Conservation (phyloP, 2,113 vertebrate species). For the Pardalotus punctatus region DNA sequence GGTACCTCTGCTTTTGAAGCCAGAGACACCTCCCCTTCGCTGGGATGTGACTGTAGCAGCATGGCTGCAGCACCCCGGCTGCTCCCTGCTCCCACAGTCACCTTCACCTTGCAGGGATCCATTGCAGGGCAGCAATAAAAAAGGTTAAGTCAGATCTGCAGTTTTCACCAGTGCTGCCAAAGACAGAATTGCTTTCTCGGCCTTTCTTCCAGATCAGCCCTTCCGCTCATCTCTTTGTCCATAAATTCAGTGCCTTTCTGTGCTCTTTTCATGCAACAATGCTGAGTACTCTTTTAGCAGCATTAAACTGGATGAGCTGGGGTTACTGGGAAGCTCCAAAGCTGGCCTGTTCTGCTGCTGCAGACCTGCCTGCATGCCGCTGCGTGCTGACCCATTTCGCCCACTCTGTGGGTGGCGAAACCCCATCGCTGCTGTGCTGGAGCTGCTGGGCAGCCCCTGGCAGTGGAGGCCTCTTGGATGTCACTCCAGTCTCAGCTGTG, state of each 20-base stretch:
- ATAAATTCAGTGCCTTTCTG: not conserved
- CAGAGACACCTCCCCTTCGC: not conserved
- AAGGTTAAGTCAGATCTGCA: not conserved
- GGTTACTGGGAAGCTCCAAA: not conserved
- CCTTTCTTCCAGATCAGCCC: not conserved
- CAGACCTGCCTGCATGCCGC: not conserved
- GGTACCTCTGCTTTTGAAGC: not conserved
- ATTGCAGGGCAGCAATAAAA: no score
- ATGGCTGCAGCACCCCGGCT: not conserved
- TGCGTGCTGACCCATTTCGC: not conserved
- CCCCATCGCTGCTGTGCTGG: not conserved
- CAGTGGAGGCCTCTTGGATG: not conserved
- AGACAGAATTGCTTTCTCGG: rapidly evolving
- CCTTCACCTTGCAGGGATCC: not conserved
- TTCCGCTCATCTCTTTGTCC: not conserved
- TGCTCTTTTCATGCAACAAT: not conserved
- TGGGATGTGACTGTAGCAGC: not conserved
- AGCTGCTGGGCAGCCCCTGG: not conserved
- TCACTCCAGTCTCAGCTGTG: not conserved
- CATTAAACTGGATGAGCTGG: rapidly evolving
- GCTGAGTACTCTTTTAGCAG: not conserved
- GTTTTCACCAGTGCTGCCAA: rapidly evolving
- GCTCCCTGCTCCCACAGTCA: not conserved
- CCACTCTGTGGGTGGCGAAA: rapidly evolving
- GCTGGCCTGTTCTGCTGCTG: not conserved